phyloP scores from a whole-genome alignment of 2,888 invertebrate genomes.

The Toxonevra muliebris region DNA sequence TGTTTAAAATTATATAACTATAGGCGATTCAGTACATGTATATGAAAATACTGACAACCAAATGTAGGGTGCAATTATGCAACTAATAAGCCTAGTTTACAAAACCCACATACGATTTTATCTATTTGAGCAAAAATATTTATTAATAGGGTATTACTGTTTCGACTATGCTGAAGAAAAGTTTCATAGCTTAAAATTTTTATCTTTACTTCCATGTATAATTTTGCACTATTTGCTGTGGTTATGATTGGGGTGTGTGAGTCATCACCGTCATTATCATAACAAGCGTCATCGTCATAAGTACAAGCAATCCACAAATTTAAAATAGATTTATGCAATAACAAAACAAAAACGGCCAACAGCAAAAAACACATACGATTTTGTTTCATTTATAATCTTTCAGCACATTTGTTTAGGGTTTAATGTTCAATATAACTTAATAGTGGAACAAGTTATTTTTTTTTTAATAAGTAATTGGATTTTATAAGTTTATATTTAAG shows the following conservation, averaged over 20 bases:
- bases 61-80: no score
- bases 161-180: no score
- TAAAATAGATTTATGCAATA: conserved; percentile 11
- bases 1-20: neutral
- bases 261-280: conserved; percentile 22
- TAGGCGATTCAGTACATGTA: no score
- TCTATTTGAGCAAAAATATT: neutral
- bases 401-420: no score
- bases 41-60: no score
- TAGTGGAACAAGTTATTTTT: no score
- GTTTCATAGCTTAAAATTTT: neutral
- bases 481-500: no score
- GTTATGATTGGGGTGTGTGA: conserved; percentile 11
- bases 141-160: neutral
- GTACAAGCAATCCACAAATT: conserved; percentile 4
- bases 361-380: conserved; percentile 12
- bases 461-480: no score
- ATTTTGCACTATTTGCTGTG: neutral
- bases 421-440: neutral
- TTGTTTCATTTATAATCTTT: conserved; percentile 19
- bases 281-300: neutral
- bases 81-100: neutral
- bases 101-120: no score
- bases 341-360: no score
- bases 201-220: neutral